Percentiles rank a stretch among this genome's conserved stretches.
phyloP scores from a whole-genome alignment of 2,797 vertebrate genomes.

The Neostethus bicornis region DNA sequence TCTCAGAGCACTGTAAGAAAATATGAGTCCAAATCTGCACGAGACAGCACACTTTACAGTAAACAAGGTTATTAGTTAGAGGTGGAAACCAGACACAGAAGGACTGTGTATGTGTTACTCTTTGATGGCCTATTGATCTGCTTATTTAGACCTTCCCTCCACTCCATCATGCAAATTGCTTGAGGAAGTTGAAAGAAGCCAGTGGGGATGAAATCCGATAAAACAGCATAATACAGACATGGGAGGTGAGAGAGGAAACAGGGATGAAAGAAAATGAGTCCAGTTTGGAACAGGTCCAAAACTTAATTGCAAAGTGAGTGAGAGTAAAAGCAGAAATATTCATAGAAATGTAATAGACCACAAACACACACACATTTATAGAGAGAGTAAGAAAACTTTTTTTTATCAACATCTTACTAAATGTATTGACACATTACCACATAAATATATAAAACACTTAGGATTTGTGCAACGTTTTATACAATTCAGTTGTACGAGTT shows the following conservation, averaged over 20 bases:
- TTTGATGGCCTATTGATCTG: conserved; percentile 87
- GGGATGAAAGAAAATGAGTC: conserved; percentile 15
- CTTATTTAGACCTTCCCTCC: conserved; percentile 81
- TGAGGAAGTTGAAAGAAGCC: conserved; percentile 83
- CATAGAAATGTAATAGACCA: neutral
- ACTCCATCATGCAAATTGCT: conserved; percentile 73
- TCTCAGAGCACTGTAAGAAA: conserved; percentile 35
- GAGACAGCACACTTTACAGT: conserved; percentile 84
- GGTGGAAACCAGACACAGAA: conserved; percentile 79
- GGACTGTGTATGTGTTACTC: conserved; percentile 60
- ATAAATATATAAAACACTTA: no score
- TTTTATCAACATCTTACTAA: no score
- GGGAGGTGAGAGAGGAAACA: conserved; percentile 32
- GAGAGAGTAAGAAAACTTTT: no score
- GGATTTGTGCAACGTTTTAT: no score
- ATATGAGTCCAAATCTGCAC: conserved; percentile 61
- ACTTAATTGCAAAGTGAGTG: conserved; percentile 20
- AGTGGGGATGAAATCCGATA: conserved; percentile 68
- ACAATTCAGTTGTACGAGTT: no score
- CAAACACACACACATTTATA: neutral
- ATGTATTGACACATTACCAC: no score
- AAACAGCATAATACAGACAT: conserved; percentile 59
- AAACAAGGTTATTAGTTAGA: conserved; percentile 89
- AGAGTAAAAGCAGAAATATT: conserved; percentile 7
- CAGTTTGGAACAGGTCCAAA: conserved; percentile 34